phyloP scores from a whole-genome alignment of 1,140 invertebrate genomes.

The Potamilus streckersoni region DNA sequence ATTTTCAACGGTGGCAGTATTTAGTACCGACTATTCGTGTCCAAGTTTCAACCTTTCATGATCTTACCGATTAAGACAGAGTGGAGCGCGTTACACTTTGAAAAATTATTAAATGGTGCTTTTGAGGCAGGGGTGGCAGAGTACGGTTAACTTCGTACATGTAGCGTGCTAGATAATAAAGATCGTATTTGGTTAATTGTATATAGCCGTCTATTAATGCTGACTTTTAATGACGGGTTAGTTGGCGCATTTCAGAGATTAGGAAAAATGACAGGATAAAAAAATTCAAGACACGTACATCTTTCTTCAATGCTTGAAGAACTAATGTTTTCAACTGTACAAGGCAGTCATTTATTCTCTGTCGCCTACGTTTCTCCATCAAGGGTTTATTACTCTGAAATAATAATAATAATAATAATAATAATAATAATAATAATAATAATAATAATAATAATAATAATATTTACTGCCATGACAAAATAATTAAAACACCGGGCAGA shows the following conservation, averaged over 20 bases:
- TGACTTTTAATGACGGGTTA: not conserved
- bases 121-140: not conserved
- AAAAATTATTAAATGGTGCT: not conserved
- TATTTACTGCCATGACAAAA: not conserved
- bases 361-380: slow-evolving; percentile 88
- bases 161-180: not conserved
- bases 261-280: not conserved
- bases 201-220: not conserved
- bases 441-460: slow-evolving; percentile 2
- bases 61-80: no score
- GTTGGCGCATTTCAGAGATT: not conserved
- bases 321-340: slow-evolving; percentile 87
- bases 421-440: slow-evolving; percentile 4
- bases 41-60: no score
- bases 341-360: slow-evolving; percentile 89
- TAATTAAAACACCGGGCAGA: not conserved
- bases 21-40: not conserved
- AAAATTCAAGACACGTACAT: slow-evolving; percentile 36
- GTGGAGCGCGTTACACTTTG: no score
- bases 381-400: slow-evolving; percentile 91
- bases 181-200: not conserved
- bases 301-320: slow-evolving; percentile 81
- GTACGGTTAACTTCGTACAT: not conserved
- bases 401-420: slow-evolving; percentile 12
- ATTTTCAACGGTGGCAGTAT: not conserved